A percentile compares a stretch with the other conserved stretches of the same genome.
These are phyloP conservation scores for Holothuria leucospilota DNA, from an alignment of 53 echinoderm and acorn worm genomes.

Conservation along the genomic window DNA sequence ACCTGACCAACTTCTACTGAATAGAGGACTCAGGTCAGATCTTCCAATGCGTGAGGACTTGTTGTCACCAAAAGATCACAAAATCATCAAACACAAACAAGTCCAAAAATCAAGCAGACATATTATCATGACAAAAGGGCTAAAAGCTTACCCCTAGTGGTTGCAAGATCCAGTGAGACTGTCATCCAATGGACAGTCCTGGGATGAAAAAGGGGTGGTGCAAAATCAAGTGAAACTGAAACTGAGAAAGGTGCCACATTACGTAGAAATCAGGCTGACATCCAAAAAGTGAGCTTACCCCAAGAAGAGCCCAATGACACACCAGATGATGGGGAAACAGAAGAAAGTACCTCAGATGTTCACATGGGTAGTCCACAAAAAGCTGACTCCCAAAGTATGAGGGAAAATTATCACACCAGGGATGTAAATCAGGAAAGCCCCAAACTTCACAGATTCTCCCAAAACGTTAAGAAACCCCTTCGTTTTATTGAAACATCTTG, in stretches of 20 bases:
- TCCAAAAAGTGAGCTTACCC: not conserved
- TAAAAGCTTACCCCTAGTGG: conserved; percentile 11
- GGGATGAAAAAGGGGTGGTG: not conserved
- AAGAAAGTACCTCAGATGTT: too few relatives aligned
- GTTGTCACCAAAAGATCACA: conserved; percentile 1
- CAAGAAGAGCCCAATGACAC: too few relatives aligned
- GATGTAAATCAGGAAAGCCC: not conserved
- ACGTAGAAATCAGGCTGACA: not conserved
- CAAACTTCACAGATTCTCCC: not conserved
- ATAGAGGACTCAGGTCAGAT: not conserved
- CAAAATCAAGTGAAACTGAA: not conserved
- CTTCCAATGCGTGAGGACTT: conserved; percentile 20
- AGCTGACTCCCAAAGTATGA: too few relatives aligned
- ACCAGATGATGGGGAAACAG: too few relatives aligned
- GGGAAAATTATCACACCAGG: not conserved
- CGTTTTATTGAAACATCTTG: not conserved
- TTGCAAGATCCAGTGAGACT: conserved; percentile 1
- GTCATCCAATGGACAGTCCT: not conserved
- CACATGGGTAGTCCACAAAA: not conserved
- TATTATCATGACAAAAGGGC: conserved; percentile 7
- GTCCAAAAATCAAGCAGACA: not conserved
- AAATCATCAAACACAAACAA: conserved; percentile 7
- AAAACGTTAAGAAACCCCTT: not conserved
- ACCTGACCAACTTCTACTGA: conserved; percentile 28
- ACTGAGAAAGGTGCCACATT: not conserved